These are phyloP conservation scores for Cydia pomonella DNA, from an alignment of 1,140 invertebrate genomes.

Conservation along the genomic window DNA sequence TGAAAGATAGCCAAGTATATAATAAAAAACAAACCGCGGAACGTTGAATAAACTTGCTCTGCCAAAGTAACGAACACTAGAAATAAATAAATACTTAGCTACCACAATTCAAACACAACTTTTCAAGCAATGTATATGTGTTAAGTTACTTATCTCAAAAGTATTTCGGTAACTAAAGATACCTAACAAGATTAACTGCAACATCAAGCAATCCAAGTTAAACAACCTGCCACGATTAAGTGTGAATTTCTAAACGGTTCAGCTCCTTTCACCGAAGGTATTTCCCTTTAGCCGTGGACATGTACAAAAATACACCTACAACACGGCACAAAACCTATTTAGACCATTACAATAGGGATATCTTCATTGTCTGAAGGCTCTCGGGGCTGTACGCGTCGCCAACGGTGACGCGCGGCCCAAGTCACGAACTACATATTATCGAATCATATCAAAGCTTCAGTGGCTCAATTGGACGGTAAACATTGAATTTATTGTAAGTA, in stretches of 20 bases:
- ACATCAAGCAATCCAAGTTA: constrained; percentile 10
- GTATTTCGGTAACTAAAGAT: no score
- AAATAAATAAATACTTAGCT: no score
- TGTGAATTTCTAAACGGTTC: constrained; percentile 23
- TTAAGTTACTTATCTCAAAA: no score
- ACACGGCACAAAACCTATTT: constrained; percentile 60
- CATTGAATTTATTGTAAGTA: no score
- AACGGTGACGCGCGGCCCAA: constrained; percentile 49
- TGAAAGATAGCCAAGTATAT: no score
- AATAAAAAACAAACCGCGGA: no score
- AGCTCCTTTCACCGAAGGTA: constrained; percentile 25
- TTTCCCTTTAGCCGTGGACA: constrained; percentile 35
- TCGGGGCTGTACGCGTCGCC: constrained; percentile 57
- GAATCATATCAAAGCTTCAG: background rate
- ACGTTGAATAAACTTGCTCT: no score
- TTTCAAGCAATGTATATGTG: no score
- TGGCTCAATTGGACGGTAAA: background rate
- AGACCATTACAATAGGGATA: constrained; percentile 62
- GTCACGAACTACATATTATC: constrained; percentile 24
- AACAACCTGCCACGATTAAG: constrained; percentile 1
- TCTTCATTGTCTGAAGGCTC: constrained; percentile 69
- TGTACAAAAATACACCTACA: constrained; percentile 52
- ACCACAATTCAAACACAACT: no score
- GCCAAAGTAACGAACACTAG: no score
- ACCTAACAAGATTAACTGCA: background rate